These are phyloP conservation scores for Ormyrus thymus DNA, from an alignment of 2,888 invertebrate species.

Conservation along the genomic window DNA sequence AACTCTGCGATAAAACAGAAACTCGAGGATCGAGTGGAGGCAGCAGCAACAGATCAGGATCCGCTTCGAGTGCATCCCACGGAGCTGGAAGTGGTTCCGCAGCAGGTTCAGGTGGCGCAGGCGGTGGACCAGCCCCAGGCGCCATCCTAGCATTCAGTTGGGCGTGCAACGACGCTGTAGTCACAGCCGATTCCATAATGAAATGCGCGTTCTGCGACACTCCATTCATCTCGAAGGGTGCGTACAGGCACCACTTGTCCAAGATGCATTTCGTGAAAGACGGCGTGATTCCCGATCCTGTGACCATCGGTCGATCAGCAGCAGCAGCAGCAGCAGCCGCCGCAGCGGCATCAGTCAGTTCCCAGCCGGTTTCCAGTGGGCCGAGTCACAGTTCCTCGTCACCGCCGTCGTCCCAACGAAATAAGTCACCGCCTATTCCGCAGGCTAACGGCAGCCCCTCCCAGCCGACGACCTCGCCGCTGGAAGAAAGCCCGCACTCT, in stretches of 20 bases:
- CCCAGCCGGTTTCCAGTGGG: slow-evolving; percentile 73
- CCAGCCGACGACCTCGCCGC: slow-evolving; percentile 76
- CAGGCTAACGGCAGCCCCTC: slow-evolving; percentile 74
- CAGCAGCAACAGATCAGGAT: slow-evolving; percentile 73
- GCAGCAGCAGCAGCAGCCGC: slow-evolving; percentile 75
- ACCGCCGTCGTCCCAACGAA: slow-evolving; percentile 77
- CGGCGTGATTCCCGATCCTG: slow-evolving; percentile 87
- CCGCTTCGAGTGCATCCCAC: slow-evolving; percentile 72
- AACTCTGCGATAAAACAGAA: slow-evolving; percentile 96
- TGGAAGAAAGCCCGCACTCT: slow-evolving; percentile 94
- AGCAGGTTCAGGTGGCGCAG: slow-evolving; percentile 65
- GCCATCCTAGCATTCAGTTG: slow-evolving; percentile 93
- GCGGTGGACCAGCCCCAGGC: slow-evolving; percentile 82
- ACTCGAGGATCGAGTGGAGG: slow-evolving; percentile 77
- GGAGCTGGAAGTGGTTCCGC: slow-evolving; percentile 73
- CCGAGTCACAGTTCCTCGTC: slow-evolving; percentile 69
- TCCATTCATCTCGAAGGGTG: slow-evolving; percentile 96
- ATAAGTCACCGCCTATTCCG: slow-evolving; percentile 75
- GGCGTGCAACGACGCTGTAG: slow-evolving; percentile 95
- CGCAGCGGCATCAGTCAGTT: slow-evolving; percentile 69
- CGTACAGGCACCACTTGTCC: slow-evolving; percentile 95
- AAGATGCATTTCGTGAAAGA: slow-evolving; percentile 97
- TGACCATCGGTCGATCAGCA: slow-evolving; percentile 75
- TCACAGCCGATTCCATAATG: slow-evolving; percentile 91
- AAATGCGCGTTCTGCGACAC: slow-evolving; percentile 97